These are phyloP conservation scores for Meandrina meandrites DNA, from an alignment of 92 coral and sea anemone genomes.

Conservation along the genomic window DNA sequence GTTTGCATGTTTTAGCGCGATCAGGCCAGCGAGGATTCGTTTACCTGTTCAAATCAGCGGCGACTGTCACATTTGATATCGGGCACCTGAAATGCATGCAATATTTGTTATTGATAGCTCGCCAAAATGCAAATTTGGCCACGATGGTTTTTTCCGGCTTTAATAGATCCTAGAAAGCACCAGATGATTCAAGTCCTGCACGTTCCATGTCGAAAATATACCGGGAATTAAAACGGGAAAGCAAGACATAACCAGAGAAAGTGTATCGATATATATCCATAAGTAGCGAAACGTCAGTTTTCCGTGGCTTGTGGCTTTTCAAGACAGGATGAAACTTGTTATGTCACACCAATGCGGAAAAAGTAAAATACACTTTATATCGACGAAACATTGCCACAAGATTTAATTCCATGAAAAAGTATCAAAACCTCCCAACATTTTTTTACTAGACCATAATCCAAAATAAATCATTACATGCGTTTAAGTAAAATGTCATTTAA, in stretches of 20 bases:
- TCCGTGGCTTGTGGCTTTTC: no score
- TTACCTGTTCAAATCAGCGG: no score
- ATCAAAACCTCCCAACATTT: background rate
- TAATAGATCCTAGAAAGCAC: background rate
- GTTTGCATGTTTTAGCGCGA: background rate
- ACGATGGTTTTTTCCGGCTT: background rate
- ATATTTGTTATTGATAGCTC: background rate
- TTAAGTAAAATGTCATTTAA: background rate
- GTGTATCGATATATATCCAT: no score
- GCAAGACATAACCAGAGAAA: background rate
- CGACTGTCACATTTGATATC: background rate
- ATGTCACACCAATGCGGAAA: slow-evolving; percentile 4
- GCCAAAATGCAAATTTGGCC: slow-evolving; percentile 2
- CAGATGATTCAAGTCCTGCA: background rate
- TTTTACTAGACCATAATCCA: background rate
- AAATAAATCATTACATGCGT: background rate
- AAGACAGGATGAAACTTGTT: no score
- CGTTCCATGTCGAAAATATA: background rate
- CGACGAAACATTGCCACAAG: background rate
- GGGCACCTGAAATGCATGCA: background rate
- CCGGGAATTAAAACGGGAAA: background rate
- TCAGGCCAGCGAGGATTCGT: no score
- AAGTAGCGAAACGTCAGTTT: no score
- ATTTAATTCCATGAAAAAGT: background rate
- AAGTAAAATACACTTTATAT: background rate